Base-by-base conservation (phyloP, 2,113 vertebrate species). In the Garra rufa region DNA sequence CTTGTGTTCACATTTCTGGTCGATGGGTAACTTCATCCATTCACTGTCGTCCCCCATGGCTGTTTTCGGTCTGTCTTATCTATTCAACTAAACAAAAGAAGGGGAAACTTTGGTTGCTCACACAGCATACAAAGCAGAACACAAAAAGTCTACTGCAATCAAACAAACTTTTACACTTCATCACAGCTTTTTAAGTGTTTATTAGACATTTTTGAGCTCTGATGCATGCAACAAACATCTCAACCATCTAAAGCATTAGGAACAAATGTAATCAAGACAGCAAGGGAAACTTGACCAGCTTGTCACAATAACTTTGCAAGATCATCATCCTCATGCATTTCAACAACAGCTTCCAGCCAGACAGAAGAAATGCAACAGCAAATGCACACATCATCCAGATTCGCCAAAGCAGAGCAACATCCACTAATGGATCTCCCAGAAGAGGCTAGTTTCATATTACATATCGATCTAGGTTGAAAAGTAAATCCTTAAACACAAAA, bases 1-100 rank as follows among this genome's bases (percentile, higher is more conserved):
- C 97, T 99, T 99, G 87, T 99, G 98, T 93, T 99, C 98, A 93
- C 98, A 99, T 93, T 98, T 99, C 91, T 99, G 98, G 91, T 99
- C 98, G 85, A 97, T 90, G 44, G 98, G 96, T 91, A 99, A 93
- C 92, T 99, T 99, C 94, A 98, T 94, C 98, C 98, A 99, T 89
- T 99, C 98, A 69, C 95, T 98, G 90, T 99, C 98, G 76, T 99
- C 98, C 94, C 95, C 98, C 98, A 99, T 99, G 91, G 90, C 94
- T 92, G 80, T 88, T 87, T 88, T 82, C 52, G 88, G 93, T 89
- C 67, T 61, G 86, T 80, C 86, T 90, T 92, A 92, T 91, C 90
- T 91, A 85, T 85, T 87, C 87, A 89, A 91, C 76, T 85, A 85
- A 77, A 67, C 90, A 88, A 61, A 85, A 85, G 67, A 87, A 24